A percentile compares a stretch with the other conserved stretches of the same genome.
Evolutionary conservation across 2,113 vertebrate species (phyloP).

Genomic region (Erinaceus europaeus): DNA sequence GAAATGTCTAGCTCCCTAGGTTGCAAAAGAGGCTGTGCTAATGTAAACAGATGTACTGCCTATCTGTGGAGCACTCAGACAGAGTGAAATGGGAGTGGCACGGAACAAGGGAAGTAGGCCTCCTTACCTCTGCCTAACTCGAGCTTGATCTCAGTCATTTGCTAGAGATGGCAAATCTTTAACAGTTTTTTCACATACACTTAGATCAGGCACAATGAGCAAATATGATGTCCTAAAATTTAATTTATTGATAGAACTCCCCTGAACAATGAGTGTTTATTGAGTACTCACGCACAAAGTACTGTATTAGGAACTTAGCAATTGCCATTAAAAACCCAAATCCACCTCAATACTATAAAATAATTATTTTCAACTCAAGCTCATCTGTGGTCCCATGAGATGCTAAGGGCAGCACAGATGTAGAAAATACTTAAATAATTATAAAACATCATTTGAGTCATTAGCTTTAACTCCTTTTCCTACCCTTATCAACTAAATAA

Average conservation of each 20-base stretch:
- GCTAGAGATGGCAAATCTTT: slow-evolving; percentile 11
- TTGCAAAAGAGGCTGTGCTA: slow-evolving; percentile 51
- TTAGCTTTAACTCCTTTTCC: background rate
- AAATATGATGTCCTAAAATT: slow-evolving; percentile 60
- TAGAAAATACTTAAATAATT: slow-evolving; percentile 29
- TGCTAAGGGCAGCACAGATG: background rate
- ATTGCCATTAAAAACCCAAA: background rate
- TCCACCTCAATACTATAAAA: background rate
- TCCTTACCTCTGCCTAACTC: background rate
- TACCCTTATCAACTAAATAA: background rate
- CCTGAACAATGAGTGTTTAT: slow-evolving; percentile 56
- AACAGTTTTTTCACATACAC: slow-evolving; percentile 60
- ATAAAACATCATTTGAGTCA: slow-evolving; percentile 15
- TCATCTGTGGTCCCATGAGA: background rate
- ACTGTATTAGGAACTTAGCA: background rate
- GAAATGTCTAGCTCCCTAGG: slow-evolving; percentile 53
- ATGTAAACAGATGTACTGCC: slow-evolving; percentile 37
- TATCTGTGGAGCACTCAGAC: background rate
- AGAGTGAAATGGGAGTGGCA: background rate
- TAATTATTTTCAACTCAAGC: slow-evolving; percentile 11
- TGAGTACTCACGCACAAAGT: slow-evolving; percentile 15
- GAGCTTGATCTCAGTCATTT: slow-evolving; percentile 16
- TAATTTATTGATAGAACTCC: slow-evolving; percentile 54
- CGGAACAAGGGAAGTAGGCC: fast-evolving
- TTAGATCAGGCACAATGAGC: slow-evolving; percentile 49